Conservation (phyloP, 2,888 invertebrate species). For the Icerya purchasi region DNA sequence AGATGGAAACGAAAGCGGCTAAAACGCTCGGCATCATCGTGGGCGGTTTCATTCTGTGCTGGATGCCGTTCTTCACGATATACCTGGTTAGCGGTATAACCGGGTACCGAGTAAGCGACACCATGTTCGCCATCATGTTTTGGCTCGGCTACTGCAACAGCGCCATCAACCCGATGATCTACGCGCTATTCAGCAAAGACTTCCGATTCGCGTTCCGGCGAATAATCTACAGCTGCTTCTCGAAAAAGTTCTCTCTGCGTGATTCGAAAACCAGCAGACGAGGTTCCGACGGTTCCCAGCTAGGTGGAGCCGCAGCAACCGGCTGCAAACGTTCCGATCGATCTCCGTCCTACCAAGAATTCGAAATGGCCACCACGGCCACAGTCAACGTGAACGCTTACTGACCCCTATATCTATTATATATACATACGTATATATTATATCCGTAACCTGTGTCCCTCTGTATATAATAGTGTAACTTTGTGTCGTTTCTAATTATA, state of each 20-base stretch:
- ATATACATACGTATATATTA: no score
- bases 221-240: conserved; percentile 57
- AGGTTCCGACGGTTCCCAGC: conserved; percentile 23
- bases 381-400: conserved; percentile 5
- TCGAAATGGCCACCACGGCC: conserved; percentile 1
- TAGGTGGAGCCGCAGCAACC: conserved; percentile 24
- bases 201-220: conserved; percentile 85
- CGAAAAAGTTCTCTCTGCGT: conserved; percentile 16
- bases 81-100: conserved; percentile 79
- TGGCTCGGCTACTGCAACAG: conserved; percentile 97
- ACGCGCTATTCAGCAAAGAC: conserved; percentile 84
- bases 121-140: conserved; percentile 76
- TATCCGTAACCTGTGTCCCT: no score
- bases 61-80: conserved; percentile 92
- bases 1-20: conserved; percentile 91
- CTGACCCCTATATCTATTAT: no score
- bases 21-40: conserved; percentile 93
- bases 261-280: conserved; percentile 16
- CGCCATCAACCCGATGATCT: conserved; percentile 85
- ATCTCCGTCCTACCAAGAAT: conserved; percentile 13
- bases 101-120: conserved; percentile 57
- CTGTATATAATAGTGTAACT: no score
- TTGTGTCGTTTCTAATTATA: no score
- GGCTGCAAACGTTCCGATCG: conserved; percentile 23
- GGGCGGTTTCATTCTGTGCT: conserved; percentile 88